Percentiles rank a stretch among this genome's conserved stretches.
These are phyloP conservation scores for Characodon lateralis DNA, from an alignment of 2,797 vertebrate species.

Conservation along the genomic window DNA sequence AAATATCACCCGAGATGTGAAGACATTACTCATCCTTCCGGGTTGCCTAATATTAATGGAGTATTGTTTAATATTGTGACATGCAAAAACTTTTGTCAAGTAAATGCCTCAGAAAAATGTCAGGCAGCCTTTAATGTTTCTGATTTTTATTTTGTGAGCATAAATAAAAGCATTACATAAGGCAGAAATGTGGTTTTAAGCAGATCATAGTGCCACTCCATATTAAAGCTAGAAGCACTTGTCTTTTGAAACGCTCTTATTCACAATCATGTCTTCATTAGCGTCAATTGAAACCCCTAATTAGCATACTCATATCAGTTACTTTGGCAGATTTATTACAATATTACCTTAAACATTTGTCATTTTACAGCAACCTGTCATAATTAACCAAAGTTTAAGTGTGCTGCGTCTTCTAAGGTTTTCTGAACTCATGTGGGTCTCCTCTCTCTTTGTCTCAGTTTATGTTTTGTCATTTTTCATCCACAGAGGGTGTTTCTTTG, in stretches of 20 bases:
- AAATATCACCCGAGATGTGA: slow-evolving; percentile 47
- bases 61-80: slow-evolving; percentile 32
- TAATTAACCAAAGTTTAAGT: not conserved
- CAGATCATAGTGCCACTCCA: not conserved
- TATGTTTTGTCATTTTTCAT: slow-evolving; percentile 36
- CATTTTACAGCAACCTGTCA: not conserved
- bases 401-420: slow-evolving; percentile 6
- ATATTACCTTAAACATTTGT: not conserved
- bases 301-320: slow-evolving; percentile 30
- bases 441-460: slow-evolving; percentile 1
- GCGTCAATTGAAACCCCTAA: slow-evolving; percentile 35
- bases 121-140: slow-evolving; percentile 2
- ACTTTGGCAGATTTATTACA: slow-evolving; percentile 6
- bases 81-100: slow-evolving; percentile 10
- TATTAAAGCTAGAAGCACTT: not conserved
- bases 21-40: slow-evolving; percentile 47
- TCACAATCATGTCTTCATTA: slow-evolving; percentile 46
- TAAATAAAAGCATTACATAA: not conserved
- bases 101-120: slow-evolving; percentile 23
- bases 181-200: not conserved
- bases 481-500: slow-evolving; percentile 19
- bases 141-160: slow-evolving; percentile 3
- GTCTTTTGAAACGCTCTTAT: slow-evolving; percentile 8
- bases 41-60: slow-evolving; percentile 34
- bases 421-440: slow-evolving; percentile 30